Evolutionary conservation across 2,888 invertebrate species (phyloP), one percentile per base, ranked within the genome.

Genomic region (Dryobota labecula): DNA sequence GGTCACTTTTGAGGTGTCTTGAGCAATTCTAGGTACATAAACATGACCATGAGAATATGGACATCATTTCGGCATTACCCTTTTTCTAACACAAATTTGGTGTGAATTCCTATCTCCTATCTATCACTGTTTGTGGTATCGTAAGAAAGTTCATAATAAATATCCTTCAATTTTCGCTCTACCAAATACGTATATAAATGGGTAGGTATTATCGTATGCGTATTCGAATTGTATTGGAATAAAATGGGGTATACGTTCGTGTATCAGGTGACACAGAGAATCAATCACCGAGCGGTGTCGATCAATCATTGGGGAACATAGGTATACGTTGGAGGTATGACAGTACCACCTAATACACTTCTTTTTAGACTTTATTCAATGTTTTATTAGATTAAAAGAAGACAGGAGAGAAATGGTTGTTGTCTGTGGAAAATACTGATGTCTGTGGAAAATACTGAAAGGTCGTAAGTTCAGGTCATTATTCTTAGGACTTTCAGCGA

Each of bases 241-340:
- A 86, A 86, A 90, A 80, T 87, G 87, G 87, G 73, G 72, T 79
- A 71, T 85, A 82, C 82, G 82, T 86, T 85, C 76, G 84, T 86
- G 84, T 87, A 88, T 90, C 89, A 88, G 85, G 86, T 88, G 86
- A 87, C 89, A 88, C 72, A 64, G 80, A 80, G 79, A 86, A 80
- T 80, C 80, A 82, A 80, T 80, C 80, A 78, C 81, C 70, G 57
- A 49, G 76, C 75, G 85, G 84, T 85, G 80, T 70, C 88, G 83
- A 92, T 92, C 90, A 87, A 92, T 92, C 92, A 91, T 90, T 66
- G 45, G 38, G 60, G 80, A 76, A 77, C 82, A 77, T 76, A 82
- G 71, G 74, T 80, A 80, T 20, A 68, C 72, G 36, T 74, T 65
- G 76, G 74, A 63, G 71, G 73, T 57, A 76, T 76, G 78, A 70